Evolutionary conservation across 2,888 invertebrate genomes (phyloP).

Genomic region (Pseudococcus jackbeardsleyi): DNA sequence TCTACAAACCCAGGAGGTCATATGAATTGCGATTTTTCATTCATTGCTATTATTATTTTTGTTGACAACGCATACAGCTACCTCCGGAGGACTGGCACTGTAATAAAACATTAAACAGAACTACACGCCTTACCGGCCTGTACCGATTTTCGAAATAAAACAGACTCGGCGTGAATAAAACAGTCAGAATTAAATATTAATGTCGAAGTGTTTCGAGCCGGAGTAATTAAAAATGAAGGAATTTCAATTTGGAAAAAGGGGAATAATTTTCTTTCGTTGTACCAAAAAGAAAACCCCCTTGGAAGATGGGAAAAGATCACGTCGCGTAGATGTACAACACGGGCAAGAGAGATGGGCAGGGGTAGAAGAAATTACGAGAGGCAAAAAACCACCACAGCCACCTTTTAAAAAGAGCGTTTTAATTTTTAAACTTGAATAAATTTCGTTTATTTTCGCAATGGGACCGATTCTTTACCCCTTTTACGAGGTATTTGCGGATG

Average conservation of each 20-base stretch:
- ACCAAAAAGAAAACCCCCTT: background rate
- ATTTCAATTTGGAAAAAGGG: background rate
- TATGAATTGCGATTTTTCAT: too few species aligned
- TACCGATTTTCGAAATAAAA: too few species aligned
- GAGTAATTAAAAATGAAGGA: conserved; percentile 18
- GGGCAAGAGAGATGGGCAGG: background rate
- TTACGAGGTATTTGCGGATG: conserved; percentile 11
- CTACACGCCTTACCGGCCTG: too few species aligned
- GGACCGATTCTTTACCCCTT: conserved; percentile 17
- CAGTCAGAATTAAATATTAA: background rate
- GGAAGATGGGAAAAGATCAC: background rate
- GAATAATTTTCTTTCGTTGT: background rate
- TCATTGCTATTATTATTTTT: too few species aligned
- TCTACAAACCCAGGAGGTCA: too few species aligned
- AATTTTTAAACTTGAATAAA: conserved; percentile 23
- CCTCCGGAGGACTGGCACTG: too few species aligned
- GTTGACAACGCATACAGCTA: too few species aligned
- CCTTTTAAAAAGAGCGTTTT: conserved; percentile 3
- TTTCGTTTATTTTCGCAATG: conserved; percentile 5
- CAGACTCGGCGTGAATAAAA: too few species aligned
- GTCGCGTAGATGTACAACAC: background rate
- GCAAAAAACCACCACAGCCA: too few species aligned
- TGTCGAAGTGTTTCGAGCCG: background rate
- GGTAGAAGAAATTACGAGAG: too few species aligned
- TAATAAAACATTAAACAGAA: too few species aligned